Base-by-base conservation (phyloP, 37 sponge, comb jelly and placozoan species). In the Chondrilla cf. caribensis region DNA sequence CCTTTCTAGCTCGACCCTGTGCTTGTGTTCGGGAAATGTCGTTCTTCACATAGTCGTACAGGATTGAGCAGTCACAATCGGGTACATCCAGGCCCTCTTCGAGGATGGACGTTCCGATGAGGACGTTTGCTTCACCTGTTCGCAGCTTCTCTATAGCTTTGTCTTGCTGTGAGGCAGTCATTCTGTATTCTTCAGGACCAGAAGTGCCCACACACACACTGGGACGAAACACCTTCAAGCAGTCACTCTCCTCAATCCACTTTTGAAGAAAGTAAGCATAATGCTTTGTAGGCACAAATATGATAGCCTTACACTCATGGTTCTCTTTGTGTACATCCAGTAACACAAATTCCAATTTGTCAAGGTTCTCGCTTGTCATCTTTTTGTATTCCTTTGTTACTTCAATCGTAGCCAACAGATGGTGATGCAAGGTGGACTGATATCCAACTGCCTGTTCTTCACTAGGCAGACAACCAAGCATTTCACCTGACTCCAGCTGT, bases 131-230 rank as follows among this genome's bases (percentile, higher is more conserved):
- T 26, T 86, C 77, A 9, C 87, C 88, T 15, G 82, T 58, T 4
- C 95, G 88, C 70, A 98, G 95, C 33, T 86, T 42, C 26, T 89
- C 66, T 35, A 98, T 71, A 11, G 83, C 90, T 36, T 85, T 58
- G 19, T 84, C 75, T 58, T 94, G 93, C 38, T 90, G 82, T 11
- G 70, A 51, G 47, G 80, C 59, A 26, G 84, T 87, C 91, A 93
- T 93, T 67, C 86, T 80, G 18, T 14, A 8, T 0, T 73, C 78
- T 2, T 60, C 78, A 0, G 82, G 86, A 9, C 77, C 29, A 44
- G 73, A 80, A 24, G 83, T 83, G 28, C 87, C 90, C 24, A 71
- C 71, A 60, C 85, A 58, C 17, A 82, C 76, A 39, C 47, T 37
- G 18, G 86, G 42, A 5, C 18, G 11, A 5, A 39, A 22, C 47